phyloP scores from a whole-genome alignment of 2,113 vertebrate genomes.

The Bambusicola thoracicus region DNA sequence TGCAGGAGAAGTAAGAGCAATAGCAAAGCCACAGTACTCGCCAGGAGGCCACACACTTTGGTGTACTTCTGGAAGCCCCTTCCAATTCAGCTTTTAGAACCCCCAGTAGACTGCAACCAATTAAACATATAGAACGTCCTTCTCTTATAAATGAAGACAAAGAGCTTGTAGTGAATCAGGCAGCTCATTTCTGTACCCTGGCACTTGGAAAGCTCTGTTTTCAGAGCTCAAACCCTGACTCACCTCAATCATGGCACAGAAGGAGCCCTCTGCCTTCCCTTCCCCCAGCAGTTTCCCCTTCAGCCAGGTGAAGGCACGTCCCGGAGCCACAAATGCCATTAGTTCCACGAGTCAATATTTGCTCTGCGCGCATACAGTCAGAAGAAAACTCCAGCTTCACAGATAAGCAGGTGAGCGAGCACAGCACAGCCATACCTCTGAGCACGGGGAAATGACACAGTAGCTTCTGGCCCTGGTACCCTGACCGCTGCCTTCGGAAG shows the following conservation, averaged over 20 bases:
- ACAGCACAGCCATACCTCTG: background rate
- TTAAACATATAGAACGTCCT: background rate
- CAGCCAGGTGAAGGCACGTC: background rate
- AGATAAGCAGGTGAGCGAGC: background rate
- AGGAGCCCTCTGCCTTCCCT: background rate
- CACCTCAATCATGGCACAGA: background rate
- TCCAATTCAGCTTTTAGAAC: background rate
- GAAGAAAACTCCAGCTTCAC: conserved; percentile 16
- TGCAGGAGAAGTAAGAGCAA: background rate
- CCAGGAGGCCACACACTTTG: accelerated
- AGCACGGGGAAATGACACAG: background rate
- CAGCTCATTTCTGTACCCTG: background rate
- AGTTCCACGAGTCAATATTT: conserved; percentile 72
- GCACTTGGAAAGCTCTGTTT: background rate
- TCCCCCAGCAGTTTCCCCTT: background rate
- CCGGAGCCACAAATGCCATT: conserved; percentile 20
- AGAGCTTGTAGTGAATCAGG: background rate
- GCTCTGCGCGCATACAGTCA: background rate
- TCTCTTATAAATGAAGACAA: background rate
- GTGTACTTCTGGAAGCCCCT: background rate
- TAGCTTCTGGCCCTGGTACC: background rate
- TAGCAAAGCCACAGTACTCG: background rate
- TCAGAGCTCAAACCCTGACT: background rate
- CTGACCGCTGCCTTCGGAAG: background rate
- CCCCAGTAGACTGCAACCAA: background rate